These are phyloP conservation scores for Diadophis punctatus DNA, from an alignment of 2,113 vertebrate species.

Conservation along the genomic window DNA sequence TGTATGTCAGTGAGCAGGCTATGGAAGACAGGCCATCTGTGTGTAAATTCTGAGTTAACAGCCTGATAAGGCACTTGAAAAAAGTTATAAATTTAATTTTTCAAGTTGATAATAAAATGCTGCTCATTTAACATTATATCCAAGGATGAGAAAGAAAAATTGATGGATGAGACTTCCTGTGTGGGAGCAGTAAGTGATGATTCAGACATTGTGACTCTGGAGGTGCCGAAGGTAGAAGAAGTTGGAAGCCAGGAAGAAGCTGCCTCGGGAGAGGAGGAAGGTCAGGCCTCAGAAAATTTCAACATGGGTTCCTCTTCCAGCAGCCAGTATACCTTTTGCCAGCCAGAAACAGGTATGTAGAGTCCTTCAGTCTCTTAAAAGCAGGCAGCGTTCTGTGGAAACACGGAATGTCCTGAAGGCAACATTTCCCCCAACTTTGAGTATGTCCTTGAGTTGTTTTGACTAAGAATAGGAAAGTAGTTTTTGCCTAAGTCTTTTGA, in stretches of 20 bases:
- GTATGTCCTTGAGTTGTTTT: not conserved
- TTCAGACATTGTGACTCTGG: constrained; percentile 92
- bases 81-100: not conserved
- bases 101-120: not conserved
- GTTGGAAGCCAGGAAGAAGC: constrained; percentile 68
- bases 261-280: constrained; percentile 53
- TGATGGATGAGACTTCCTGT: constrained; percentile 66
- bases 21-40: not conserved
- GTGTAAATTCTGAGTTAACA: not conserved
- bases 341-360: constrained; percentile 80
- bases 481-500: not conserved
- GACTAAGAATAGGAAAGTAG: not conserved
- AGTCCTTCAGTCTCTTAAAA: not conserved
- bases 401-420: not conserved
- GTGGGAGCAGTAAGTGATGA: constrained; percentile 85
- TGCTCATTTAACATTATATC: not conserved
- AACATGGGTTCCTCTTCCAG: constrained; percentile 90
- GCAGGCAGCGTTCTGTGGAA: not conserved
- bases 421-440: not conserved
- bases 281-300: constrained; percentile 63
- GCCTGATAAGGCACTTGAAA: not conserved
- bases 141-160: constrained; percentile 61
- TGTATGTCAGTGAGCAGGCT: not conserved
- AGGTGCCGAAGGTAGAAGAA: constrained; percentile 76
- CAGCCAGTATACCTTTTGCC: constrained; percentile 89